Base-by-base conservation (phyloP, 2,797 vertebrate species). In the Steatocranus sp. region DNA sequence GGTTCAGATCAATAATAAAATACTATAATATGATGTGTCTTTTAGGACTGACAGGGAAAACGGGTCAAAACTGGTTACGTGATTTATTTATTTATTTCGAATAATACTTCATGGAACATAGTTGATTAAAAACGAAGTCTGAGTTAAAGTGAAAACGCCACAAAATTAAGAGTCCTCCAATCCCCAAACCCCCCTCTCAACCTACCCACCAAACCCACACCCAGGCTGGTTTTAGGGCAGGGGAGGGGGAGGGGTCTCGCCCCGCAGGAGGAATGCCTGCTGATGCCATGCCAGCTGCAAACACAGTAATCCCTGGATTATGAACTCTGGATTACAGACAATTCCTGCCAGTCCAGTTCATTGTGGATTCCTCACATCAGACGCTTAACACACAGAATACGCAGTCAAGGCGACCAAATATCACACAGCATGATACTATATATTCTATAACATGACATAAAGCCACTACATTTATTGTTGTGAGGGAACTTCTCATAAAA, bases 231-330 rank as follows among this genome's bases (percentile, higher is more conserved):
- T 92, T 90, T 53, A 88, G 87, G 68, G 70, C 50, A 9, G 61
- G 84, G 89, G 91, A 36, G 93, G 91, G 91, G 87, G 87, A 74
- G 91, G 93, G 91, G 25, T 66, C 58, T 38, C 87, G 41, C 61
- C 86, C 83, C 74, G 56, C 49, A 89, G 25, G 87, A 93, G 91
- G 89, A 85, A 86, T 11, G 89, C 82, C 86, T 83, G 91, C 89
- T 92, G 91, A 93, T 92, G 84, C 92, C 68, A 81, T 86, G 92
- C 94, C 95, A 96, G 93, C 68, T 96, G 96, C 93, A 95, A 95
- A 95, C 93, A 87, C 93, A 93, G 92, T 96, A 96, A 96, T 96
- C 95, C 93, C 90, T 89, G 93, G 96, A 96, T 96, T 96, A 96
- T 94, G 43, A 95, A 94, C 90, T 94, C 88, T 92, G 95, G 96